A percentile compares a stretch with the other conserved stretches of the same genome.
Conservation (phyloP, 2,113 vertebrate species). For the Myiagra hebetior region DNA sequence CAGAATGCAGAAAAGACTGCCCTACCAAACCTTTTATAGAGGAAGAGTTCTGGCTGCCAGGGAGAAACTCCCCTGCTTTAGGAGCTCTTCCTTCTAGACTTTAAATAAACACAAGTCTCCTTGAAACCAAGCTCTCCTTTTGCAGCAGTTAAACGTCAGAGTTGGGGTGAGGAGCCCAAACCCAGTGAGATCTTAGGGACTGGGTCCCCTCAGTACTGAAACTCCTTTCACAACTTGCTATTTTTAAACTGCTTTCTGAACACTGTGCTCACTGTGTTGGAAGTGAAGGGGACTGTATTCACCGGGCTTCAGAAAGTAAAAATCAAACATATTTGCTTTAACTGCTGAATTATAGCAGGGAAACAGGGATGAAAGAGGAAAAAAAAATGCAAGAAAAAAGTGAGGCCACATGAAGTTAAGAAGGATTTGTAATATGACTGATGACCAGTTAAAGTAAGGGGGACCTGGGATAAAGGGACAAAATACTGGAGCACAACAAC, state of each 20-base stretch:
- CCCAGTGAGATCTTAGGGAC: background rate
- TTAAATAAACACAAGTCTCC: conserved; percentile 17
- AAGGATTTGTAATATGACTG: background rate
- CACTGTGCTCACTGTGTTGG: background rate
- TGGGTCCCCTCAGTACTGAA: background rate
- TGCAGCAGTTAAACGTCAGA: background rate
- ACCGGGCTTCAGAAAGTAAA: background rate
- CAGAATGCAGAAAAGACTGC: background rate
- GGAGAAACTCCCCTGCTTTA: background rate
- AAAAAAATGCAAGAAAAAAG: background rate
- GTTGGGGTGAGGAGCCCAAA: background rate
- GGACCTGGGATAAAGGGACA: background rate
- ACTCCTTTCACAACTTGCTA: background rate
- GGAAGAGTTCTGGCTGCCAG: background rate
- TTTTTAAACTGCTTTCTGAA: background rate
- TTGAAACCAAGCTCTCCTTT: background rate
- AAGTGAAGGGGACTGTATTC: background rate
- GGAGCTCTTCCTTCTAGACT: background rate
- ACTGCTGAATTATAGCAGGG: background rate
- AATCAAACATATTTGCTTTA: background rate
- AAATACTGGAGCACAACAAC: background rate
- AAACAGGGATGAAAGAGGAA: background rate
- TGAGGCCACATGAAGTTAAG: background rate
- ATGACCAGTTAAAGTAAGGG: background rate
- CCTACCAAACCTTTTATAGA: background rate